Base-by-base conservation (phyloP, 2,113 vertebrate species). In the Scomber colias region DNA sequence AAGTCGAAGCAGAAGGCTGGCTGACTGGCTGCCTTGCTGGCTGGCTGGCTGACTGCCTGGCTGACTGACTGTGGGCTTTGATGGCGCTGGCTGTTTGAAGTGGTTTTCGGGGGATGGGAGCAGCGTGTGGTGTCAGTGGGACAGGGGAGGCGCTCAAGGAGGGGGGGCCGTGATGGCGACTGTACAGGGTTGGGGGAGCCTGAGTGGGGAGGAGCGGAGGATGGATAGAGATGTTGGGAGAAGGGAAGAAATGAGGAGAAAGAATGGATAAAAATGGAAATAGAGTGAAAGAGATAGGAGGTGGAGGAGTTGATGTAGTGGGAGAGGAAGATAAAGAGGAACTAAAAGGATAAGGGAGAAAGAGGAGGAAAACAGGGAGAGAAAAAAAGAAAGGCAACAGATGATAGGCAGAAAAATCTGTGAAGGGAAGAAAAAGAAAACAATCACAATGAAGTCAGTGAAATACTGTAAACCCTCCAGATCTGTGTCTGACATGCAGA, bases 1-100 rank as follows among this genome's bases (percentile, higher is more conserved):
- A 95, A 95, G 94, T 95, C 79, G 84, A 95, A 95, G 94, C 95
- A 95, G 95, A 95, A 95, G 94, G 93, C 91, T 90, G 83, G 86
- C 84, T 85, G 93, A 83, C 89, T 87, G 83, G 80, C 86, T 92
- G 88, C 75, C 87, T 90, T 83, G 81, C 88, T 92, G 89, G 82
- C 89, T 90, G 92, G 64, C 89, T 92, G 87, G 71, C 91, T 87
- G 87, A 72, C 91, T 91, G 88, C 76, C 91, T 91, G 93, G 87
- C 90, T 92, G 84, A 84, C 88, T 92, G 92, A 88, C 90, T 89
- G 88, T 81, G 89, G 87, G 88, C 93, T 93, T 95, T 95, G 94
- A 95, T 94, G 93, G 93, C 82, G 91, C 89, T 89, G 88, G 80
- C 71, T 91, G 93, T 95, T 94, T 95, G 94, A 95, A 95, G 95